Evolutionary conservation across 2,113 vertebrate species (phyloP), one percentile per base, ranked within the genome.

Genomic region (Hemichromis elongatus): DNA sequence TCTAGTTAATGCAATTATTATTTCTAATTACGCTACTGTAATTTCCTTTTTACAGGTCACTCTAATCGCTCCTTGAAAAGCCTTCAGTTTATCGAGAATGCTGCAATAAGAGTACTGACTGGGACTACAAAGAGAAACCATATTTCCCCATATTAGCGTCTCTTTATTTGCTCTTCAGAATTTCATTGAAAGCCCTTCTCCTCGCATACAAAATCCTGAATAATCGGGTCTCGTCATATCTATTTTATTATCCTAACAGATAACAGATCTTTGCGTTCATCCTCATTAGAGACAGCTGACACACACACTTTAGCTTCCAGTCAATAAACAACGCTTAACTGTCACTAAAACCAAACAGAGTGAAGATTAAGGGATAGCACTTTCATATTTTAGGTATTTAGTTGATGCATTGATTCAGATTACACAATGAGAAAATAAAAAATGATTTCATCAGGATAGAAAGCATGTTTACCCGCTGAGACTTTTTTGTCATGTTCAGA

Each of bases 301-400:
- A 84, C 21, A 84, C 21, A 9, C 37, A 24, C 37, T 40, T 53
- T 75, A 77, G 59, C 33, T 54, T 50, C 13, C 28, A 42, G 57
- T 79, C 28, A 57, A 19, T 52, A 50, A 81, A 83, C 30, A 40
- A 12, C 26, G 55, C 47, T 79, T 18, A 52, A 24, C 28, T 75
- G 81, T 54, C 53, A 86, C 11, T 12, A 21, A 70, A 19, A 24
- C 7, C 2, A 24, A 54, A 47, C 28, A 9, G 21, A 54, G 45
- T 53, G 18, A 53, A 9, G 7, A 37, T 79, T 55, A 30, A 26
- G 3, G 18, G 18, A 42, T 68, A 79, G 45, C 0, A 50, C 9
- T 18, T 56, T 86, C 28, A 56, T 30, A 80, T 63, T 83, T 55
- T 47, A 73, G 13, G 21, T 9, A 70, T 70, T 73, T 28, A 83